These are phyloP conservation scores for Drosophila sordidula DNA, from an alignment of 2,888 invertebrate genomes.

Conservation along the genomic window DNA sequence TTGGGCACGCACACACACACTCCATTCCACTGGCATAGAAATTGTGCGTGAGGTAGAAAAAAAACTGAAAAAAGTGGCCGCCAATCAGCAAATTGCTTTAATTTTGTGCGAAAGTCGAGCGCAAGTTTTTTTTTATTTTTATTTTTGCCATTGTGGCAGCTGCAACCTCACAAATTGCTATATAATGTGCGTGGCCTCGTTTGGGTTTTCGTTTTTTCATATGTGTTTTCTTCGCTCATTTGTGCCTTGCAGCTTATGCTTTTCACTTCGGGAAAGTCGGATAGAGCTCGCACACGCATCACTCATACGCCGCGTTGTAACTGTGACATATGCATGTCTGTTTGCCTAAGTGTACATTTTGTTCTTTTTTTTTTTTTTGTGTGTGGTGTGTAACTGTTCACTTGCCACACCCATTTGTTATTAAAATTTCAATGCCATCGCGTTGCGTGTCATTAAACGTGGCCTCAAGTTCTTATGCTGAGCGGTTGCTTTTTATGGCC, in stretches of 20 bases:
- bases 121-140: conserved; percentile 36
- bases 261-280: conserved; percentile 62
- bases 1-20: conserved; percentile 21
- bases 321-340: conserved; percentile 25
- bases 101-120: conserved; percentile 67
- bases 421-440: conserved; percentile 50
- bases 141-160: conserved; percentile 35
- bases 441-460: conserved; percentile 50
- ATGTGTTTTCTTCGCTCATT: conserved; percentile 5
- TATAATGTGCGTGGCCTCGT: conserved; percentile 79
- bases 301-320: conserved; percentile 46
- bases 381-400: conserved; percentile 2
- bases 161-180: conserved; percentile 71
- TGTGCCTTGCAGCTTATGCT: conserved; percentile 36
- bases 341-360: neutral
- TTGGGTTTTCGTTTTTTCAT: conserved; percentile 29
- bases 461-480: conserved; percentile 29
- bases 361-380: neutral
- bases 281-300: conserved; percentile 22
- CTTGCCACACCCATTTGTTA: conserved; percentile 39
- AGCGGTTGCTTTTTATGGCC: conserved; percentile 30
- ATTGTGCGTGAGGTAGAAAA: conserved; percentile 50
- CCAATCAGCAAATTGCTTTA: conserved; percentile 65
- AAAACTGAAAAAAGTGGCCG: conserved; percentile 47
- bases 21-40: conserved; percentile 23